A percentile compares a stretch with the other conserved stretches of the same genome.
Evolutionary conservation across 35 echinoderm and acorn worm species (phyloP).

Genomic region (Ophioderma brevispina): DNA sequence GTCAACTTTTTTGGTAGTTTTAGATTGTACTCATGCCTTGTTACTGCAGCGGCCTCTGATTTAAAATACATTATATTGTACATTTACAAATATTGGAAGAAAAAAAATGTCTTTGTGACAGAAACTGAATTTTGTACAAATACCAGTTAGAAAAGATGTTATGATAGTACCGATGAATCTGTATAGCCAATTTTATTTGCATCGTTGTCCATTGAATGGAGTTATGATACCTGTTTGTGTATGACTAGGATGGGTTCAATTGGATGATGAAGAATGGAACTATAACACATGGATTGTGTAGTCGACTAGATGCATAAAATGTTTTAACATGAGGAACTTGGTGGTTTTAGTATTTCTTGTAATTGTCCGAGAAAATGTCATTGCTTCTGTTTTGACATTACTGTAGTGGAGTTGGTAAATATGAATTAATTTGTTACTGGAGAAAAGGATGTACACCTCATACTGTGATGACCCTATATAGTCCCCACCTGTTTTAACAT

Average conservation of each 20-base stretch:
- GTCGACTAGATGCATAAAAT: constrained; percentile 8
- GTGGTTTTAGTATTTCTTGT: too few relatives aligned
- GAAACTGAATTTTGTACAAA: not conserved
- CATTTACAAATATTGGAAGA: not conserved
- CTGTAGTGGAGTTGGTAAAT: too few relatives aligned
- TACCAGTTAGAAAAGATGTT: not conserved
- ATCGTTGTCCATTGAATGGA: not conserved
- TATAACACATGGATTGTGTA: not conserved
- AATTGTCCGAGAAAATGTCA: too few relatives aligned
- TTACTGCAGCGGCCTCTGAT: not conserved
- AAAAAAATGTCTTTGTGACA: not conserved
- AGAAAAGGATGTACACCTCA: too few relatives aligned
- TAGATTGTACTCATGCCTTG: not conserved
- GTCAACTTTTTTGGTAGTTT: not conserved
- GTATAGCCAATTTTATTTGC: not conserved
- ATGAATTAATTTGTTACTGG: too few relatives aligned
- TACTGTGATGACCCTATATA: too few relatives aligned
- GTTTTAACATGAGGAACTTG: not conserved
- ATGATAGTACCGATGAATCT: not conserved
- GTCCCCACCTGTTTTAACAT: too few relatives aligned
- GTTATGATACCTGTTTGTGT: not conserved
- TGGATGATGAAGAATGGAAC: not conserved
- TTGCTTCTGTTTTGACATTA: too few relatives aligned
- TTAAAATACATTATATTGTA: not conserved
- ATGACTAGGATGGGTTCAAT: not conserved